phyloP scores from a whole-genome alignment of 2,113 vertebrate genomes.

The Pao palembangensis region DNA sequence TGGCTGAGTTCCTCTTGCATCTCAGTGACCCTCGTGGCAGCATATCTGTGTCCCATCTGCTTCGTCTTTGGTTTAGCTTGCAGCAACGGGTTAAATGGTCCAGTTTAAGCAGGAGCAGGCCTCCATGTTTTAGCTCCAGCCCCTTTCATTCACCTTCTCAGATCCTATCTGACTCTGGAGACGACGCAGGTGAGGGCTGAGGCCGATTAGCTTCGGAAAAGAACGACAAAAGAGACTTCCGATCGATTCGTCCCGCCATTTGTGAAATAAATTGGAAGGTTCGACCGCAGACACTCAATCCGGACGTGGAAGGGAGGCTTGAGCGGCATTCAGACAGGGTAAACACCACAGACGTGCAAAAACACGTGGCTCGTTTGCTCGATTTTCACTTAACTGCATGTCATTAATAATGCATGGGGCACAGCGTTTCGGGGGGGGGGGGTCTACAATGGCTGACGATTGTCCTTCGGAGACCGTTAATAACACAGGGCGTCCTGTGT shows the following conservation, averaged over 20 bases:
- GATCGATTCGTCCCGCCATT: conserved; percentile 25
- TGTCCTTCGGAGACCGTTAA: conserved; percentile 40
- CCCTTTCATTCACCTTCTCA: conserved; percentile 15
- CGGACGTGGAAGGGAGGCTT: not conserved
- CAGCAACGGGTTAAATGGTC: conserved; percentile 7
- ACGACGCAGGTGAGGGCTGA: conserved; percentile 3
- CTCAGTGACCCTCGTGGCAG: conserved; percentile 20
- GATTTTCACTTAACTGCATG: conserved; percentile 30
- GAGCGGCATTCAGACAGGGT: not conserved
- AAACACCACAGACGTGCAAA: conserved; percentile 14
- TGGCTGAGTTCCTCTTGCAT: conserved; percentile 12
- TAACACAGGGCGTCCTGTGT: conserved; percentile 47
- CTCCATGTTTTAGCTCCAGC: conserved; percentile 6
- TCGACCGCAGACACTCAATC: conserved; percentile 8
- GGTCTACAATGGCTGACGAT: conserved; percentile 10
- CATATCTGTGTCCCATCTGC: conserved; percentile 7
- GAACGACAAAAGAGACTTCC: conserved; percentile 6
- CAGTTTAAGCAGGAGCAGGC: conserved; percentile 9
- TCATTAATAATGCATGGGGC: conserved; percentile 41
- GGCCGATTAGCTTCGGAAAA: not conserved
- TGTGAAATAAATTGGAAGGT: conserved; percentile 24
- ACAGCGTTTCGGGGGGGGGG: conserved; percentile 9
- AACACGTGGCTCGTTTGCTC: conserved; percentile 18
- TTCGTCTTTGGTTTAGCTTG: conserved; percentile 3
- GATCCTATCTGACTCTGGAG: not conserved